Base-by-base conservation (phyloP, 2,888 invertebrate species). In the Volucella bombylans region DNA sequence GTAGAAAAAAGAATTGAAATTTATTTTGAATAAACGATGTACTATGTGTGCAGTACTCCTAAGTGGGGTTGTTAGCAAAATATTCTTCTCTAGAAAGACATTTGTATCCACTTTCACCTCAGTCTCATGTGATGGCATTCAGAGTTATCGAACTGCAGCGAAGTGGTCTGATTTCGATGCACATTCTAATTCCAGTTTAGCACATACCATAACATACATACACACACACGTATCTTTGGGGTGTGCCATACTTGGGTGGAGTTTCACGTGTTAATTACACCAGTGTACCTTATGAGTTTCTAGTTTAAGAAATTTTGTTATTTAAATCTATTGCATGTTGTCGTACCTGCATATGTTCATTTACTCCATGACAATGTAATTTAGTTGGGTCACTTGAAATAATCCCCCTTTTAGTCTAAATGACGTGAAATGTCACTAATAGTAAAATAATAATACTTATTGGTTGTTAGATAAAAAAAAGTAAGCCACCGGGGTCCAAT, bases 111-210 rank as follows among this genome's bases (percentile, higher is more conserved):
- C 6, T 31, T 31, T 4, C 6, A 31, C 6, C 31, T 31, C 31
- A 31, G 31, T 31, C 31, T 31, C 31, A 6, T 31, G 31, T 31
- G 23, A 3, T 23, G 23, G 2, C 4, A 23, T 55, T 10, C 31
- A 50, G 15, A 59, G 38, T 41, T 41, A 62, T 41, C 54, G 62
- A 62, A 62, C 43, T 68, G 68, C 61, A 61, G 47, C 68, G 59
- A 45, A 62, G 68, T 77, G 77, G 68, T 68, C 68, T 68, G 68
- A 68, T 77, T 77, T 38, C 12, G 47, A 74, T 65, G 39, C 61
- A 18, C 31, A 18, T 61, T 62, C 39, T 64, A 50, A 49, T 50
- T 50, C 12, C 39, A 50, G 49, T 49, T 12, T 50, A 50, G 11
- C 49, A 65, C 3, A 23, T 23, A 23, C 2, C 1, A 1, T 18